These are phyloP conservation scores for Tenrec ecaudatus DNA, from an alignment of 2,113 vertebrate species.

Conservation along the genomic window DNA sequence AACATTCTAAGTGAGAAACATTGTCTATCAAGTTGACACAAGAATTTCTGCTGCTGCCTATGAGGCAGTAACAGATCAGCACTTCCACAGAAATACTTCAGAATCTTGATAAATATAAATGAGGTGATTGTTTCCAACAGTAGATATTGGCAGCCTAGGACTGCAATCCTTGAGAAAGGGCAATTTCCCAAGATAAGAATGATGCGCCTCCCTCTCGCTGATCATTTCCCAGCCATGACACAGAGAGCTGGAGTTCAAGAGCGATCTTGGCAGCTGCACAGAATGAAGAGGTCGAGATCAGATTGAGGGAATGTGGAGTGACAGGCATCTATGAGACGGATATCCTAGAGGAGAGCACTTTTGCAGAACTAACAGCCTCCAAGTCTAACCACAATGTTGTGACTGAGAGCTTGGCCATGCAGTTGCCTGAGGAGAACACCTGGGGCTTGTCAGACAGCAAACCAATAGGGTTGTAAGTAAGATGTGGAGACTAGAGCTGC, in stretches of 20 bases:
- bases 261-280: neutral
- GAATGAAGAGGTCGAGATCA: too few species aligned
- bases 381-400: too few species aligned
- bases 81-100: slow-evolving; percentile 30
- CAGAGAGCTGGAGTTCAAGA: neutral
- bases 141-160: neutral
- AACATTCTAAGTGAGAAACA: slow-evolving; percentile 41
- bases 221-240: neutral
- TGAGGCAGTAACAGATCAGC: neutral
- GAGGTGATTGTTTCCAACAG: neutral
- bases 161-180: neutral
- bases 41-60: neutral
- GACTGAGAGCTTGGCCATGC: too few species aligned
- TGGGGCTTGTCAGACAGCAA: too few species aligned
- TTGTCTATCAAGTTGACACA: neutral
- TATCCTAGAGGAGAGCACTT: neutral
- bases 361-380: too few species aligned
- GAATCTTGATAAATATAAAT: neutral
- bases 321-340: neutral
- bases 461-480: too few species aligned
- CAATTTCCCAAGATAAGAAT: neutral
- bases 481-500: too few species aligned
- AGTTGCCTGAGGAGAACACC: too few species aligned
- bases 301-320: neutral
- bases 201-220: neutral